These are phyloP conservation scores for Glaucopsyche alexis DNA, from an alignment of 2,888 invertebrate species.

Conservation along the genomic window DNA sequence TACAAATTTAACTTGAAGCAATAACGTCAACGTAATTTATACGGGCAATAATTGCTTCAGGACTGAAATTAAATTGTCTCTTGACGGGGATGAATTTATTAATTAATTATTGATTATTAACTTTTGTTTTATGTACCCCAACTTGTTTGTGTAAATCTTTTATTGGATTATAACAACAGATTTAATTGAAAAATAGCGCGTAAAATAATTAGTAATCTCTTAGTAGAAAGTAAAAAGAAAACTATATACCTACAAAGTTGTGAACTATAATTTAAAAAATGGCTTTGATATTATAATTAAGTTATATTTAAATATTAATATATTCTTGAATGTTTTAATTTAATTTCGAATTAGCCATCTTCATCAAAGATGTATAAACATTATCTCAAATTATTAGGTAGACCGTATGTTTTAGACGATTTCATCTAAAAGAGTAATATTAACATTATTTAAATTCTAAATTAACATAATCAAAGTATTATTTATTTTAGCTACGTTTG, in stretches of 20 bases:
- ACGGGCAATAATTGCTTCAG: slow-evolving; percentile 23
- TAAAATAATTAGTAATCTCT: no score
- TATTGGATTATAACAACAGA: background rate
- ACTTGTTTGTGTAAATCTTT: background rate
- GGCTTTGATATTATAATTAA: background rate
- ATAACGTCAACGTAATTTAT: slow-evolving; percentile 27
- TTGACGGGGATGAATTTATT: slow-evolving; percentile 27
- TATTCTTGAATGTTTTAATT: background rate
- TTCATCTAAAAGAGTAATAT: no score
- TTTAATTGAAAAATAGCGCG: background rate
- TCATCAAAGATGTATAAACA: background rate
- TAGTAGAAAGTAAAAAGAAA: no score
- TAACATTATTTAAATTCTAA: no score
- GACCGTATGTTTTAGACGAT: no score
- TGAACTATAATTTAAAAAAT: background rate
- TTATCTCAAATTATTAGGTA: no score
- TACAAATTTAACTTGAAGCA: slow-evolving; percentile 28
- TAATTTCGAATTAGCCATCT: background rate
- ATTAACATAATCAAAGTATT: no score
- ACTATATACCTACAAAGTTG: no score
- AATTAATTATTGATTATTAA: slow-evolving; percentile 29
- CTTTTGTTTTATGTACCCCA: background rate
- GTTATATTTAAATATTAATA: background rate
- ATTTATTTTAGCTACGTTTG: no score
- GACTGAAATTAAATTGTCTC: slow-evolving; percentile 24